Evolutionary conservation across 2,888 invertebrate genomes (phyloP).

Genomic region (Agriotes lineatus): DNA sequence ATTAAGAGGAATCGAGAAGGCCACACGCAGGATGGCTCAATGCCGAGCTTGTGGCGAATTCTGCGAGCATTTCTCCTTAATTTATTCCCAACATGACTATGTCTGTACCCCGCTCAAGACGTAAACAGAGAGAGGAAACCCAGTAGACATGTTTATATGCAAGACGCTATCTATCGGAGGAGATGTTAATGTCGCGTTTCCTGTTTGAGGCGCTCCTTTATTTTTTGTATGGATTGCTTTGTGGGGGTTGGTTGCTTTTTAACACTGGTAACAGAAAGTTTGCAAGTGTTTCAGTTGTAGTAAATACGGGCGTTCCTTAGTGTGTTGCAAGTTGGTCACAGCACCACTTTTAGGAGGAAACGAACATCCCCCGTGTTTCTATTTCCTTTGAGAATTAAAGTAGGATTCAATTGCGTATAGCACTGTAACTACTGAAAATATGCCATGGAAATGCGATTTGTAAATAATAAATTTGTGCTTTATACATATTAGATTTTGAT

Average conservation of each 20-base stretch:
- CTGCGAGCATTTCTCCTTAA: conserved; percentile 27
- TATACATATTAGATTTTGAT: too few species aligned
- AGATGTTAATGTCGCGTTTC: conserved; percentile 30
- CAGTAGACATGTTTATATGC: conserved; percentile 37
- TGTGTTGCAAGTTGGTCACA: too few species aligned
- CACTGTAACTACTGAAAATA: too few species aligned
- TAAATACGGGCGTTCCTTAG: too few species aligned
- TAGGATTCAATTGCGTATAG: too few species aligned
- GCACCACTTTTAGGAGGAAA: too few species aligned
- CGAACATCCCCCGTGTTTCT: too few species aligned
- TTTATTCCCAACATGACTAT: conserved; percentile 30
- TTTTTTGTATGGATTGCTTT: conserved; percentile 19
- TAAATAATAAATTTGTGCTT: too few species aligned
- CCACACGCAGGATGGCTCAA: conserved; percentile 32
- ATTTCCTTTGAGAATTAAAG: too few species aligned
- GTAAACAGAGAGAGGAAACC: conserved; percentile 34
- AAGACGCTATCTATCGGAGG: conserved; percentile 29
- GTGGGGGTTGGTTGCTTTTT: conserved; percentile 17
- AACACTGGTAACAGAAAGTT: conserved; percentile 8
- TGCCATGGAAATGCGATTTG: too few species aligned
- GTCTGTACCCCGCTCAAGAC: conserved; percentile 10
- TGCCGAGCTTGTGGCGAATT: conserved; percentile 27
- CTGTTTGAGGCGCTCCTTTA: conserved; percentile 25
- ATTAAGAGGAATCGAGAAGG: conserved; percentile 30
- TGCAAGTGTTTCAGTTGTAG: too few species aligned